A percentile compares a stretch with the other conserved stretches of the same genome.
Conservation (phyloP, 92 coral and sea anemone genomes). For the Phenganax subtilis region DNA sequence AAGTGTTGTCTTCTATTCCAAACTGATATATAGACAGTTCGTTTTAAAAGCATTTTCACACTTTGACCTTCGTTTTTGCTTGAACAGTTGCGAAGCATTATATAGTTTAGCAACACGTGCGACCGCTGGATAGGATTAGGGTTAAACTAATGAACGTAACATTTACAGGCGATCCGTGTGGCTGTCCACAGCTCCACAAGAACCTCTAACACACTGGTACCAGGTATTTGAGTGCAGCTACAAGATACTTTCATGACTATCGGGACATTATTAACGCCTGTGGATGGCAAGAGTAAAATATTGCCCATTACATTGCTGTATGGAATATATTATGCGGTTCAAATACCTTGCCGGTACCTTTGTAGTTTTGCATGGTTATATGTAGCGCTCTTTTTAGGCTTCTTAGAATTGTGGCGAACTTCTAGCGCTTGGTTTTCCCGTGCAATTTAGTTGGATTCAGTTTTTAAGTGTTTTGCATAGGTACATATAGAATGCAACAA, state of each 20-base stretch:
- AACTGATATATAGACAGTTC: no score
- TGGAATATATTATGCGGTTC: background rate
- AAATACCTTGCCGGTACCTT: slow-evolving; percentile 9
- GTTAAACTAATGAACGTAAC: slow-evolving; percentile 38
- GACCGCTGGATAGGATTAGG: slow-evolving; percentile 6
- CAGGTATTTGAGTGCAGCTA: slow-evolving; percentile 63
- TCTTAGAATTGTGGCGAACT: no score
- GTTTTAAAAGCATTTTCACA: no score
- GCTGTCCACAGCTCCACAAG: slow-evolving; percentile 98
- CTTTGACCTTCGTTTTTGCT: no score
- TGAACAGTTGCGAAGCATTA: no score
- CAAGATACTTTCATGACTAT: slow-evolving; percentile 14
- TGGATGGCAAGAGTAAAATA: background rate
- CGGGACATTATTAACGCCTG: background rate
- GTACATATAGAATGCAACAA: no score
- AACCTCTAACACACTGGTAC: slow-evolving; percentile 98
- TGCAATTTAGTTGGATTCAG: no score
- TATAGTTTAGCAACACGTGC: background rate
- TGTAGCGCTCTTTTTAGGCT: no score
- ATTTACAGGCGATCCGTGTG: slow-evolving; percentile 73
- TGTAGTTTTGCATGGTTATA: background rate
- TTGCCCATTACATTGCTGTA: background rate
- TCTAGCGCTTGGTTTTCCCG: no score
- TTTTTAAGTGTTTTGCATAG: no score
- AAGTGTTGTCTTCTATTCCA: no score